Evolutionary conservation across 2,888 invertebrate genomes (phyloP).

Genomic region (Digitonthophagus gazella): DNA sequence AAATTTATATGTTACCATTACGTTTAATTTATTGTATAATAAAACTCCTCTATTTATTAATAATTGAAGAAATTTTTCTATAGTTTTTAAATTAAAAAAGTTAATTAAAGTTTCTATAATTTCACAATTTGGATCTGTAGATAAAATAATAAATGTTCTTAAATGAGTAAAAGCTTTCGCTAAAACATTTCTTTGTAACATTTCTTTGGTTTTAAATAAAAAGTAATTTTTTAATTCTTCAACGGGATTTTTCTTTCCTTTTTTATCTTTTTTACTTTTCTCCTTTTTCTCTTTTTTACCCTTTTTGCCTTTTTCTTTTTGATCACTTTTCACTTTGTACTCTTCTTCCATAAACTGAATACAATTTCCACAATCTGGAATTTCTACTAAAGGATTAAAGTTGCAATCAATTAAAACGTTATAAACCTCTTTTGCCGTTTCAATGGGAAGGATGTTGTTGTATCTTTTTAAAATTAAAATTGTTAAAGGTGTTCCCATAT

Average conservation of each 20-base stretch:
- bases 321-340: slow-evolving; percentile 22
- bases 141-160: slow-evolving; percentile 34
- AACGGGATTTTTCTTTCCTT: not conserved
- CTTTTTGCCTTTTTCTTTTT: slow-evolving; percentile 20
- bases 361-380: slow-evolving; percentile 40
- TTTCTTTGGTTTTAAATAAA: slow-evolving; percentile 31
- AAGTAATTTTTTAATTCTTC: slow-evolving; percentile 33
- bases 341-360: slow-evolving; percentile 38
- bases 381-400: slow-evolving; percentile 41
- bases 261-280: not conserved
- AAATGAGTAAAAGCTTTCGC: slow-evolving; percentile 36
- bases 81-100: slow-evolving; percentile 35
- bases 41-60: slow-evolving; percentile 34
- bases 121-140: slow-evolving; percentile 33
- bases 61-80: slow-evolving; percentile 32
- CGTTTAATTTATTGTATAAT: slow-evolving; percentile 6
- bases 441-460: slow-evolving; percentile 34
- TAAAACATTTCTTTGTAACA: slow-evolving; percentile 35
- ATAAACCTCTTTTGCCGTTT: slow-evolving; percentile 36
- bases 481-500: slow-evolving; percentile 46
- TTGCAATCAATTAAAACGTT: slow-evolving; percentile 36
- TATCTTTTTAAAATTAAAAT: slow-evolving; percentile 43
- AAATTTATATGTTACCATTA: slow-evolving; percentile 12
- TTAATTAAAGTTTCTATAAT: slow-evolving; percentile 36
- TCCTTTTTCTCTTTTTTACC: not conserved